Conservation (phyloP, 2,113 vertebrate species). For the Desmodus rotundus region DNA sequence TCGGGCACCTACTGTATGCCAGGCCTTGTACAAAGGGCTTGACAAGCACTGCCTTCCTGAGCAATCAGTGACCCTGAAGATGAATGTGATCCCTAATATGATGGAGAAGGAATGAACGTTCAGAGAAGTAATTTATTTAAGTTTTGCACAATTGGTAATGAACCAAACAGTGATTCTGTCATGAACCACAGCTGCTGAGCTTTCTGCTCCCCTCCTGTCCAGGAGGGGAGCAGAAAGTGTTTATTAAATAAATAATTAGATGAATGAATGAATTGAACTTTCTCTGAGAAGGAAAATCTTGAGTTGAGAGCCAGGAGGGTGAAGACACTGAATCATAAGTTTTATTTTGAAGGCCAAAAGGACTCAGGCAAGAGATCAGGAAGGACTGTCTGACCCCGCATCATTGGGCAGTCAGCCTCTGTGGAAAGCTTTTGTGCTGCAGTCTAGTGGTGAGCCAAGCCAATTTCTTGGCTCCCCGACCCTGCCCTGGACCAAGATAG, state of each 20-base stretch:
- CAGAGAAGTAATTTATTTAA: background rate
- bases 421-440: background rate
- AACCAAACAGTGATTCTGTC: background rate
- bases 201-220: background rate
- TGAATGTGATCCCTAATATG: background rate
- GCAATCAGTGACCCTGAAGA: background rate
- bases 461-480: too few species aligned
- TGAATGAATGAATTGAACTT: background rate
- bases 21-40: background rate
- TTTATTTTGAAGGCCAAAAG: background rate
- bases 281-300: background rate
- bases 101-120: background rate
- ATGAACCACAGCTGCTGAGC: background rate
- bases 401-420: background rate
- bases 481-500: background rate
- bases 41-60: background rate
- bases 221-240: background rate
- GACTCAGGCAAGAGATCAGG: background rate
- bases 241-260: background rate
- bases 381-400: background rate
- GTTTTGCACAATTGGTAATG: background rate
- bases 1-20: background rate
- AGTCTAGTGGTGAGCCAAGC: background rate
- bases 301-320: background rate
- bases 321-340: background rate